A percentile compares a stretch with the other conserved stretches of the same genome.
Evolutionary conservation across 2,113 vertebrate species (phyloP).

Genomic region (Anser cygnoides): DNA sequence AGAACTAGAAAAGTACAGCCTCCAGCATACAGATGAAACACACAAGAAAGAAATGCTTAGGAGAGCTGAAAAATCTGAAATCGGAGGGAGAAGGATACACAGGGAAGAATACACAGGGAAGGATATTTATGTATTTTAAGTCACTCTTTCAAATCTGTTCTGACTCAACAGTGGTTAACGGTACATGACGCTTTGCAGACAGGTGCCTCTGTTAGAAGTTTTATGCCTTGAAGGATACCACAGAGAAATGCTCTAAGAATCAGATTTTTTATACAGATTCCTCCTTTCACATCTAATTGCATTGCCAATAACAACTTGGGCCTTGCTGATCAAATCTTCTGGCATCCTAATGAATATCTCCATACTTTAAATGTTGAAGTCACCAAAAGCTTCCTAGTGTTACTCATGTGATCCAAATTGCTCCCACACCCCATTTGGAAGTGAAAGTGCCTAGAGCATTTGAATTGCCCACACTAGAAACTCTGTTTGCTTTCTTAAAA

Average conservation of each 20-base stretch:
- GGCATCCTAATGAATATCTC: background rate
- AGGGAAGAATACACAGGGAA: background rate
- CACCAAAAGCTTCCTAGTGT: background rate
- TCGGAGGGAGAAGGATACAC: background rate
- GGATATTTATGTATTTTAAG: background rate
- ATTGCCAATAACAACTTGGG: background rate
- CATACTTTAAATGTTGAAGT: background rate
- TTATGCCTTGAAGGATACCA: background rate
- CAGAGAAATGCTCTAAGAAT: background rate
- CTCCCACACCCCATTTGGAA: background rate
- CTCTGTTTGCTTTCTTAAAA: background rate
- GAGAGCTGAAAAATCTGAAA: background rate
- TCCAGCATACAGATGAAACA: background rate
- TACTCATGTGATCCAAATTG: background rate
- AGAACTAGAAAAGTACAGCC: background rate
- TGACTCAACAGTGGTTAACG: background rate
- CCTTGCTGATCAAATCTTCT: background rate
- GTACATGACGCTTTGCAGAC: background rate
- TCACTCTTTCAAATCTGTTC: background rate
- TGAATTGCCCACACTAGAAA: background rate
- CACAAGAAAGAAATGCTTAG: background rate
- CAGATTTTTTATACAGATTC: background rate
- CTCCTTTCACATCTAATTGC: background rate
- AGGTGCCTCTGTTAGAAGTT: background rate
- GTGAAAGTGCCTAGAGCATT: background rate